Evolutionary conservation across 2,888 invertebrate species (phyloP), one percentile per base, ranked within the genome.

Genomic region (Pediacus dermestoides): DNA sequence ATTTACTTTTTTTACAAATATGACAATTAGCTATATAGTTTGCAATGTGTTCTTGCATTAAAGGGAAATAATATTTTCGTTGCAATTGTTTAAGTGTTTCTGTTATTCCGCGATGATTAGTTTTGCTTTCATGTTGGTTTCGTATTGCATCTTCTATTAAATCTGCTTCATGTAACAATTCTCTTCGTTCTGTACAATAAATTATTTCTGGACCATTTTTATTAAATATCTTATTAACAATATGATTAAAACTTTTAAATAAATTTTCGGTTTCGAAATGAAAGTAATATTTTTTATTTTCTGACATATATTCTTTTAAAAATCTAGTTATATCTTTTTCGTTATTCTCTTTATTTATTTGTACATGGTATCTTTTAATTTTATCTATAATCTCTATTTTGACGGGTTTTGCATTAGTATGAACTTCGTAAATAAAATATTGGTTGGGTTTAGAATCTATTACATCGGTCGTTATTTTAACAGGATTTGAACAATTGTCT

Each of bases 21-120:
- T 21, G n/a, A 9, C 33, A 33, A 13, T 13, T 12, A 8, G n/a
- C 12, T 2, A 33, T 33, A 6, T 33, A 33, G 8, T 22, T 33
- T 12, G n/a, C 12, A 3, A 33, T 13, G 2, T 10, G 2, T 33
- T 18, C 12, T 13, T 22, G n/a, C 33, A 33, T 33, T 1, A 8
- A n/a, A 1, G 22, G 22, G n/a, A 3, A 33, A 13, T 33, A 22
- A 10, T 33, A 33, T 8, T 18, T 33, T 10, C 13, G 10, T 13
- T 22, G n/a, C 1, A 33, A 13, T 11, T 33, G 21, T 6, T 33
- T 21, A 4, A 22, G 14, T 3, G 21, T 22, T 22, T 31, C 31
- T 1, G 9, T 11, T n/a, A 31, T 31, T 4, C 31, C 31, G 4
- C 18, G 15, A 9, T 31, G 31, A 2, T 31, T 15, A 9, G 16